Evolutionary conservation across 2,797 vertebrate species (phyloP).

Genomic region (Numenius phaeopus): DNA sequence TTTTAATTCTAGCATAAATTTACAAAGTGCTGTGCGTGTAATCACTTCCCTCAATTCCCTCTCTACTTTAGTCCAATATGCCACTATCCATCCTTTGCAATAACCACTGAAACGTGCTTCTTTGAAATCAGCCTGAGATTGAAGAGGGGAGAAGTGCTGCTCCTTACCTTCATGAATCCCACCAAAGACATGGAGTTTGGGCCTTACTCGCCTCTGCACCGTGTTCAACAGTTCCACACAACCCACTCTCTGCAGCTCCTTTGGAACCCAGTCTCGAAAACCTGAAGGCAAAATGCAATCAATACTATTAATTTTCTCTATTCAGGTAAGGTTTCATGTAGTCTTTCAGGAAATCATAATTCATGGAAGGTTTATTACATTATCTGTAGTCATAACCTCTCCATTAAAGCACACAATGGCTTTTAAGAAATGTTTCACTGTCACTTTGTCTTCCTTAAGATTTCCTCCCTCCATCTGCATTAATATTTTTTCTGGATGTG

Average conservation of each 20-base stretch:
- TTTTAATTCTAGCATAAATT: slow-evolving; percentile 36
- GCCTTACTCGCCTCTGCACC: slow-evolving; percentile 93
- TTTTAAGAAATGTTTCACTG: slow-evolving; percentile 80
- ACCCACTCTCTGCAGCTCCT: slow-evolving; percentile 95
- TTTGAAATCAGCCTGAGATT: not conserved
- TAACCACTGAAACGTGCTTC: rapidly evolving
- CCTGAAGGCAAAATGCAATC: slow-evolving; percentile 82
- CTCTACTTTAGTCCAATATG: not conserved
- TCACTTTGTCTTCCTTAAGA: slow-evolving; percentile 77
- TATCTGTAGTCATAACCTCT: slow-evolving; percentile 77
- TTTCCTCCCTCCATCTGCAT: slow-evolving; percentile 69
- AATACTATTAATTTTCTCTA: slow-evolving; percentile 68
- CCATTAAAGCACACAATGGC: slow-evolving; percentile 80
- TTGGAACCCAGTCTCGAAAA: slow-evolving; percentile 98
- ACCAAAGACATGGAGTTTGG: slow-evolving; percentile 95
- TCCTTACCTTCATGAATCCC: slow-evolving; percentile 95
- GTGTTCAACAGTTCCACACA: slow-evolving; percentile 98
- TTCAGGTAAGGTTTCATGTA: slow-evolving; percentile 76
- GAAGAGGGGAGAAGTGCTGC: not conserved
- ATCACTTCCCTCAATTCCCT: not conserved
- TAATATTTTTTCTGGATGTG: slow-evolving; percentile 73
- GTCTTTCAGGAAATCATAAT: slow-evolving; percentile 81
- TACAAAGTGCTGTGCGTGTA: not conserved
- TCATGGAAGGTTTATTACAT: slow-evolving; percentile 80
- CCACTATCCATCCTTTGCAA: not conserved